Evolutionary conservation across 2,888 invertebrate genomes (phyloP), one percentile per base, ranked within the genome.

Genomic region (Nymphalis urticae): DNA sequence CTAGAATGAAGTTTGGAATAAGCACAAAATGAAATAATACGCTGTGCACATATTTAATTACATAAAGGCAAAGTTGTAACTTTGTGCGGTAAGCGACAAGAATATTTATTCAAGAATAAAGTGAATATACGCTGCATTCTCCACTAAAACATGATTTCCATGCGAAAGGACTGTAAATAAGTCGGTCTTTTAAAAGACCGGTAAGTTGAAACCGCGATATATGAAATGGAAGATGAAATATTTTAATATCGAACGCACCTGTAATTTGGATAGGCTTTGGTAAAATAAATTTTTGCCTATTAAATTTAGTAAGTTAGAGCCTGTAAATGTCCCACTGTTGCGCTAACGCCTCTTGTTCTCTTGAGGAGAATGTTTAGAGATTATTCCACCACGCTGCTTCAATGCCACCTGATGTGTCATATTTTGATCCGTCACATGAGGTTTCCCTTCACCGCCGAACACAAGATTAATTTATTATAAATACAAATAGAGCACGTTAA

Each of bases 101-200:
- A 68, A 72, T 70, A 72, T 75, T 73, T 73, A 76, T 73, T 73
- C 73, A 75, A 73, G 74, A 75, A 75, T 71, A 72, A 73, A 72
- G 72, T 74, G 73, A 75, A 75, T 74, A 72, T 73, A 73, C 71
- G 64, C 72, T 68, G 68, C 72, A 75, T 75, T 75, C 75, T 64
- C 62, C 68, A 68, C 73, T 75, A 70, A 73, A 75, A 74, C 75
- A 72, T 68, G 74, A 76, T 75, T 75, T 76, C 74, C 74, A 76
- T 76, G 72, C 73, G 71, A 76, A 72, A 74, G 75, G 73, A 74
- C 72, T 70, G 75, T 72, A 75, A 75, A 76, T 73, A 74, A 66
- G 70, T 69, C 69, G 71, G 36, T 64, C 72, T 73, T 73, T 72
- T 71, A 69, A 71, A 72, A 68, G 68, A 69, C 71, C 70, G 74